Base-by-base conservation (phyloP, 2,888 invertebrate genomes). In the Phaonia tiefii region DNA sequence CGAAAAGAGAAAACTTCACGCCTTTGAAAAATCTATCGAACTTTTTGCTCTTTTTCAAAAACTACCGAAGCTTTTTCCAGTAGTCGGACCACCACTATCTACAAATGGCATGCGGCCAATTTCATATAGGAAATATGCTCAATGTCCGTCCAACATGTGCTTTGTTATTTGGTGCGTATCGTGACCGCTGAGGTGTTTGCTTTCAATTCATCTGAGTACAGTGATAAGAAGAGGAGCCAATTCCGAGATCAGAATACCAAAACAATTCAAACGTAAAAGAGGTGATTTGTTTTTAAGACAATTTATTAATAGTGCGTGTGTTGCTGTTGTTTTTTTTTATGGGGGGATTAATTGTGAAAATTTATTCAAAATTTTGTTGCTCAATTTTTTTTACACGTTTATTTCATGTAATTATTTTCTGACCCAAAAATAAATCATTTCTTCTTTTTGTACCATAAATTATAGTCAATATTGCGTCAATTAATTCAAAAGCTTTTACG, bases 51-150 rank as follows among this genome's bases (percentile, higher is more conserved):
- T 63, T 60, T 37, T 20, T 37, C 39, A 37, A 2, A 54, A 51
- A 51, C 1, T 5, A 1, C 13, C 10, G 20, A 42, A 63, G 63
- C 42, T 63, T 54, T 54, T 58, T 22, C 42, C 60, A 60, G 60
- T 31, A 22, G 20, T 13, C 42, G 39, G 63, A 37, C 15, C 1
- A 63, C 58, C 11, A 26, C 13, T 31, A 25, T n/a, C 22, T n/a
- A 25, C 60, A 3, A 63, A 13, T 63, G 63, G 63, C 63, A 39
- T 20, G 13, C 10, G 22, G 63, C 63, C 63, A 63, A 63, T 42
- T 42, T 63, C 13, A 39, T 20, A 60, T 39, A n/a, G 60, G 11
- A 13, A 20, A 49, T 49, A 49, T 20, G 22, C 54, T 54, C 54
- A 22, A 8, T 8, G 8, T 5, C 8, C 54, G 25, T 1, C 54